Evolutionary conservation across 2,113 vertebrate species (phyloP).

Genomic region (Podarcis muralis): DNA sequence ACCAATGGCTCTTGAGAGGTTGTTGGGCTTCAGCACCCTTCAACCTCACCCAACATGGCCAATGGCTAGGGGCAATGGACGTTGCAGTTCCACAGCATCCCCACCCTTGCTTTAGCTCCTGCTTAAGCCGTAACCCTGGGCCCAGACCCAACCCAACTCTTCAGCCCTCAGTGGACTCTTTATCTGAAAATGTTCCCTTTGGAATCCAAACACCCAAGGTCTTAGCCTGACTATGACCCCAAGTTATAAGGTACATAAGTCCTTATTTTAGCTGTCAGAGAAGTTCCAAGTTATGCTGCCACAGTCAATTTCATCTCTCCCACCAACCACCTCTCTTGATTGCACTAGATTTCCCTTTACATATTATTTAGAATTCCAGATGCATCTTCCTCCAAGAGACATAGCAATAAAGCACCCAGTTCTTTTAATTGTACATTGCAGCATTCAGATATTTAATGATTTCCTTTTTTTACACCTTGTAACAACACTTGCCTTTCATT

Average conservation of each 20-base stretch:
- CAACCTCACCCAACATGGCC: too few relatives aligned
- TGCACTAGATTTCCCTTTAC: slow-evolving; percentile 18
- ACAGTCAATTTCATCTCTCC: background rate
- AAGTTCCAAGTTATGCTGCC: background rate
- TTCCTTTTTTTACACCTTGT: slow-evolving; percentile 46
- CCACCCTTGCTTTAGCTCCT: background rate
- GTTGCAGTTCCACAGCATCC: too few relatives aligned
- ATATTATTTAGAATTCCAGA: slow-evolving; percentile 15
- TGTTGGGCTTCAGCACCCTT: too few relatives aligned
- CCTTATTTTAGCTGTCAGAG: background rate
- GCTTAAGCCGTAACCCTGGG: background rate
- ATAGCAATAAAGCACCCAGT: slow-evolving; percentile 18
- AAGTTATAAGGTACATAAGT: background rate
- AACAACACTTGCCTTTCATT: slow-evolving; percentile 57
- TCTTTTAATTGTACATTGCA: slow-evolving; percentile 49
- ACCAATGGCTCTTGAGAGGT: too few relatives aligned
- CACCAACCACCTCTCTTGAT: fast-evolving
- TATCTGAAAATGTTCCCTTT: background rate
- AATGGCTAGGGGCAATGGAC: too few relatives aligned
- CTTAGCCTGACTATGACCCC: background rate
- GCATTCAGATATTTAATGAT: slow-evolving; percentile 34
- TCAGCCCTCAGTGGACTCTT: background rate
- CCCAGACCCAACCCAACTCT: background rate
- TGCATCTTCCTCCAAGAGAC: slow-evolving; percentile 27
- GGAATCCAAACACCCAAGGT: background rate